These are phyloP conservation scores for Hydrozoanthus tunicans DNA, from an alignment of 64 coral and sea anemone species.

Conservation along the genomic window DNA sequence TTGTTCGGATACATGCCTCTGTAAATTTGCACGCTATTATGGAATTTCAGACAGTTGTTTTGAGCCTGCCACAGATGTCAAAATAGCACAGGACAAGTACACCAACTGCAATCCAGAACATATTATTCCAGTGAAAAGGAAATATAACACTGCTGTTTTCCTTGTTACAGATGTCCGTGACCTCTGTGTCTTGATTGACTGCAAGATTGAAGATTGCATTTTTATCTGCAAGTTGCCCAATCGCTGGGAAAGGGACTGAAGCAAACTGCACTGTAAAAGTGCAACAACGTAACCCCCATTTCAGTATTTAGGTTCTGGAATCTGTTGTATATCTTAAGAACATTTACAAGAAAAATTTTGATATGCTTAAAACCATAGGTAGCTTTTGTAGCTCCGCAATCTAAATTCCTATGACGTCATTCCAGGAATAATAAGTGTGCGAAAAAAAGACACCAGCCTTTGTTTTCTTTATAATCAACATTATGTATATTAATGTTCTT, in stretches of 20 bases:
- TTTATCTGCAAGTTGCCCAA: constrained; percentile 66
- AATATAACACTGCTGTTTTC: constrained; percentile 33
- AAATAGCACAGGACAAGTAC: constrained; percentile 44
- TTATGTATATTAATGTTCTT: no score
- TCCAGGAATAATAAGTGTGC: no score
- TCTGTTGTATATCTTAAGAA: no score
- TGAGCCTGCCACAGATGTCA: constrained; percentile 45
- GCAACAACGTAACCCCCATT: no score
- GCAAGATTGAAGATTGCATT: constrained; percentile 7
- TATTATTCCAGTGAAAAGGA: constrained; percentile 61
- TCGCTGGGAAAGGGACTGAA: constrained; percentile 66
- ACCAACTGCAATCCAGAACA: constrained; percentile 58
- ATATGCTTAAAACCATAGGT: no score
- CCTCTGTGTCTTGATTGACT: constrained; percentile 57
- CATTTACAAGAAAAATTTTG: no score
- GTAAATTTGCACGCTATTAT: constrained; percentile 55
- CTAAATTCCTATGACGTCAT: no score
- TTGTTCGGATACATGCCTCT: constrained; percentile 28
- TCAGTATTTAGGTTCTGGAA: no score
- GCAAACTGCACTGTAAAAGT: no score
- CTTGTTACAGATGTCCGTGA: constrained; percentile 45
- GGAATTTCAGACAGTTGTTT: constrained; percentile 54
- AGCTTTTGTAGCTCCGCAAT: no score
- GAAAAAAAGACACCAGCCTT: no score
- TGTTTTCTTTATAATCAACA: no score